A percentile compares a stretch with the other conserved stretches of the same genome.
Evolutionary conservation across 2,888 invertebrate genomes (phyloP).

Genomic region (Ennomos fuscantarius): DNA sequence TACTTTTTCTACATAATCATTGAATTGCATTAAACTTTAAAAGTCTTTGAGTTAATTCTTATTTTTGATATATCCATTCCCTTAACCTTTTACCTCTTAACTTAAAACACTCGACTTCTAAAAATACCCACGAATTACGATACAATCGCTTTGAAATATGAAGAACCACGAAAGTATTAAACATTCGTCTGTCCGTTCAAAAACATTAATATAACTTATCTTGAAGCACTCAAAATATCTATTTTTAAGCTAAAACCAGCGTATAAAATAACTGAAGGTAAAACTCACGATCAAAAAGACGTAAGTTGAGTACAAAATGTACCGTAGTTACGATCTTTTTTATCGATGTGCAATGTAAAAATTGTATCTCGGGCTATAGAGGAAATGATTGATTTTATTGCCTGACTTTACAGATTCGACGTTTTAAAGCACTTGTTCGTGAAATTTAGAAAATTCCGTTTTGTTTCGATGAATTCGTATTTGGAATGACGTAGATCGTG

Average conservation of each 20-base stretch:
- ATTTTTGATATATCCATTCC: conserved; percentile 7
- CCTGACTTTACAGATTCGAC: conserved; percentile 64
- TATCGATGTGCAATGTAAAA: conserved; percentile 71
- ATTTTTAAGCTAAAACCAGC: conserved; percentile 76
- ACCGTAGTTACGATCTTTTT: conserved; percentile 17
- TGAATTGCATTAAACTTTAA: too few species aligned
- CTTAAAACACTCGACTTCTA: conserved; percentile 41
- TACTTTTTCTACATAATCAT: too few species aligned
- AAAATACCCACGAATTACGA: conserved; percentile 54
- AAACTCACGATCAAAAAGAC: conserved; percentile 27
- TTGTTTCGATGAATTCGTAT: conserved; percentile 25
- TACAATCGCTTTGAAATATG: conserved; percentile 50
- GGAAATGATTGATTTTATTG: conserved; percentile 83
- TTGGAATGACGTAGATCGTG: conserved; percentile 37
- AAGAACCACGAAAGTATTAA: conserved; percentile 61
- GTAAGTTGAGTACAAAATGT: conserved; percentile 24
- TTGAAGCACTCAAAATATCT: conserved; percentile 79
- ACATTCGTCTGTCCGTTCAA: conserved; percentile 66
- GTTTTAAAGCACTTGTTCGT: conserved; percentile 68
- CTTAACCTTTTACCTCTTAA: conserved; percentile 30
- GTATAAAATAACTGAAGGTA: conserved; percentile 31
- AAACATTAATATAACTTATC: conserved; percentile 79
- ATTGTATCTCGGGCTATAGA: conserved; percentile 68
- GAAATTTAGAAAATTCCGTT: conserved; percentile 54
- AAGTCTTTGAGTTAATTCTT: too few species aligned